Evolutionary conservation across 2,888 invertebrate genomes (phyloP).

Genomic region (Calameuta pallipes): DNA sequence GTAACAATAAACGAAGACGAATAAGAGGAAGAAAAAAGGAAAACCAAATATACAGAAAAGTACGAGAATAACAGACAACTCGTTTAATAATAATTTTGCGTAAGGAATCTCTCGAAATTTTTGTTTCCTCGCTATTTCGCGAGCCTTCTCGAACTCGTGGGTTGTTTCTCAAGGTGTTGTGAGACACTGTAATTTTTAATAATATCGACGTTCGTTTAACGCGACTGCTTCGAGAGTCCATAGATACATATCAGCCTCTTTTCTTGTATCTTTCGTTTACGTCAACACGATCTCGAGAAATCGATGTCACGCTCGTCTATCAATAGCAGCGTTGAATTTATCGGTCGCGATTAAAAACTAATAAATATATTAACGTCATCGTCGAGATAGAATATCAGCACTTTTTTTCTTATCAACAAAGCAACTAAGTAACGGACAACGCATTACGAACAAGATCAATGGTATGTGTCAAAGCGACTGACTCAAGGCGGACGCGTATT

Average conservation of each 20-base stretch:
- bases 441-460: background rate
- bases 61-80: background rate
- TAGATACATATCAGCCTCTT: constrained; percentile 1
- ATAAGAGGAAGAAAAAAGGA: background rate
- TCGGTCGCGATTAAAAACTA: background rate
- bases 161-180: background rate
- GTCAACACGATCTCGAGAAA: background rate
- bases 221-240: constrained; percentile 11
- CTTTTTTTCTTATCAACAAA: background rate
- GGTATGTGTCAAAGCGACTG: background rate
- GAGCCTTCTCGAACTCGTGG: background rate
- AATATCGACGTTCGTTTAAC: background rate
- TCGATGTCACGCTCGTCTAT: background rate
- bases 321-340: background rate
- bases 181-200: constrained; percentile 7
- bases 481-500: background rate
- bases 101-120: background rate
- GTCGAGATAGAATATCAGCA: background rate
- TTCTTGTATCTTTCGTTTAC: constrained; percentile 3
- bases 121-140: background rate
- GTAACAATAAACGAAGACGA: background rate
- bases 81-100: background rate
- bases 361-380: background rate
- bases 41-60: background rate
- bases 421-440: background rate